Percentiles rank a stretch among this genome's conserved stretches.
Evolutionary conservation across 2,888 invertebrate genomes (phyloP).

Genomic region (Ennomos erosarius): DNA sequence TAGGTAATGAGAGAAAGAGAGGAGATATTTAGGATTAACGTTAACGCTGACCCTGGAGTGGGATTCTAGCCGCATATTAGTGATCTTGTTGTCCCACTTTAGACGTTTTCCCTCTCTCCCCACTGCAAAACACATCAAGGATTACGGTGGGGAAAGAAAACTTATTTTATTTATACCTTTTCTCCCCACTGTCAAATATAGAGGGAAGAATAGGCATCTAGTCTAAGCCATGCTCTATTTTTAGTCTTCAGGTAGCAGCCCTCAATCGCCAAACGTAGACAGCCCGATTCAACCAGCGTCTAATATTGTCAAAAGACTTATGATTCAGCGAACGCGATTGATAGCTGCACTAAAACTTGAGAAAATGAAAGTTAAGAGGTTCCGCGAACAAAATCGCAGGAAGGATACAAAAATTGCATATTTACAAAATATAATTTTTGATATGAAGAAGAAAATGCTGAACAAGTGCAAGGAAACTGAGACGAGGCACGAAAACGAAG

Average conservation of each 20-base stretch:
- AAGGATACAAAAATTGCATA: slow-evolving; percentile 18
- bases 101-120: no score
- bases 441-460: slow-evolving; percentile 19
- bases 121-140: no score
- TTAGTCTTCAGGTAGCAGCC: slow-evolving; percentile 7
- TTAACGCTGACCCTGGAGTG: no score
- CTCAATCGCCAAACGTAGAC: neutral
- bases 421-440: slow-evolving; percentile 16
- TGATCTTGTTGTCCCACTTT: no score
- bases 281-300: neutral
- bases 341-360: slow-evolving; percentile 17
- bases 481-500: slow-evolving; percentile 5
- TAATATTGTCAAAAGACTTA: slow-evolving; percentile 7
- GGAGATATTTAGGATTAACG: no score
- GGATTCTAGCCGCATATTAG: no score
- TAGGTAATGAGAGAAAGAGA: no score
- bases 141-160: no score
- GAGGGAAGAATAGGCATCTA: no score
- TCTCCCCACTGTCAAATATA: no score
- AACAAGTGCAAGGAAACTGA: slow-evolving; percentile 7
- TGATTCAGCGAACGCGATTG: slow-evolving; percentile 15
- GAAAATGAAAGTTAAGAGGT: slow-evolving; percentile 23
- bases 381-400: slow-evolving; percentile 22
- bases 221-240: slow-evolving; percentile 1
- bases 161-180: no score